phyloP scores from a whole-genome alignment of 2,888 invertebrate species.

The Cerastis rubricosa region DNA sequence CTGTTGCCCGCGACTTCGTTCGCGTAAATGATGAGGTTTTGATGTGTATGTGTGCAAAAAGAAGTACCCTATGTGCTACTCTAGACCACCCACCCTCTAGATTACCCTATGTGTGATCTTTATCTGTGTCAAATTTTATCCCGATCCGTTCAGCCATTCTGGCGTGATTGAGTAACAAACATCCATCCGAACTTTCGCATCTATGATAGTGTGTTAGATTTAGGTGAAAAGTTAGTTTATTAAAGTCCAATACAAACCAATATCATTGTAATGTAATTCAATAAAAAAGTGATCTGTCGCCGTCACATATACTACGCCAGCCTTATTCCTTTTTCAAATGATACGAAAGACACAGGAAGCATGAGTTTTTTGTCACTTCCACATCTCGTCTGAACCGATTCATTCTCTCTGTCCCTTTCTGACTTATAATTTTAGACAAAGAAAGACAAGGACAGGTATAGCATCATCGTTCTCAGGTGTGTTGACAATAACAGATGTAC shows the following conservation, averaged over 20 bases:
- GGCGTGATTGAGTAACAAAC: neutral
- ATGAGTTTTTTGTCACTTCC: constrained; percentile 90
- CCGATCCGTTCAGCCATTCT: neutral
- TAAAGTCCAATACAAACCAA: neutral
- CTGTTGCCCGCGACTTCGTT: too few relatives aligned
- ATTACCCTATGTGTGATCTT: too few relatives aligned
- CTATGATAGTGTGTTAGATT: neutral
- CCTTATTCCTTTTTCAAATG: constrained; percentile 90
- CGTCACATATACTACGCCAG: constrained; percentile 74
- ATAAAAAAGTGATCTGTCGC: constrained; percentile 64
- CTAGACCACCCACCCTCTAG: too few relatives aligned
- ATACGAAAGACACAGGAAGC: constrained; percentile 91
- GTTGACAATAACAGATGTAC: constrained; percentile 90
- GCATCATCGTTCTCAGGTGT: constrained; percentile 85
- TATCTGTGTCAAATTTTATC: neutral
- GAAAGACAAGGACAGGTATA: constrained; percentile 73
- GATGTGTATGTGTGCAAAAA: too few relatives aligned
- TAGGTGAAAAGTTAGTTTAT: neutral
- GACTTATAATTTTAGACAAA: constrained; percentile 35
- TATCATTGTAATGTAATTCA: neutral
- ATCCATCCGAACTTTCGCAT: neutral
- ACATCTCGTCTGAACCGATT: constrained; percentile 81
- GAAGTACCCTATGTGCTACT: neutral
- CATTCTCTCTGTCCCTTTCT: constrained; percentile 72
- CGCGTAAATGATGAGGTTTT: too few relatives aligned